phyloP scores from a whole-genome alignment of 2,888 invertebrate genomes.

The Eugnorisma glareosa region DNA sequence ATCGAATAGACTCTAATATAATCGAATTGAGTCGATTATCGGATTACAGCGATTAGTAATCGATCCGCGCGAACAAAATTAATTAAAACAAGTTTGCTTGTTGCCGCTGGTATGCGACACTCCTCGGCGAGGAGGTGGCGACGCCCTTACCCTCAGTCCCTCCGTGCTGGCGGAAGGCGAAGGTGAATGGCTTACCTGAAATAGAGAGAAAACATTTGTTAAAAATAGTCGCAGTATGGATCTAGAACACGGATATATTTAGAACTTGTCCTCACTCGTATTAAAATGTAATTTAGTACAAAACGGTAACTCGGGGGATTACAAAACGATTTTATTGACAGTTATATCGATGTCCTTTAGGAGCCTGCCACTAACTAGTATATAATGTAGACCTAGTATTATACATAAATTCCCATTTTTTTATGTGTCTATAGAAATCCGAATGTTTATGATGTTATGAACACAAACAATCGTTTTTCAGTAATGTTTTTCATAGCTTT shows the following conservation, averaged over 20 bases:
- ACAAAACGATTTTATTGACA: background rate
- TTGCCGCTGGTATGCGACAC: constrained; percentile 14
- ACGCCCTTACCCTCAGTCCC: constrained; percentile 4
- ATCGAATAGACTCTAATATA: constrained; percentile 63
- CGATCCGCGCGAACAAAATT: constrained; percentile 50
- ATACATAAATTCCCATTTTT: background rate
- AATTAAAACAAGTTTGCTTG: constrained; percentile 55
- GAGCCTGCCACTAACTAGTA: background rate
- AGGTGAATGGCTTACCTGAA: constrained; percentile 50
- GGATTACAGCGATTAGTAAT: constrained; percentile 55
- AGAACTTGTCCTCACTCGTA: too few species aligned
- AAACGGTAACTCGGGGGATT: background rate
- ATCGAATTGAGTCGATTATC: constrained; percentile 62
- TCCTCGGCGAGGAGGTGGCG: background rate
- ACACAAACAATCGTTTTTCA: background rate
- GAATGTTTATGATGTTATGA: background rate
- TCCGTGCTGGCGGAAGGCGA: background rate
- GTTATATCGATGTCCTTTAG: background rate
- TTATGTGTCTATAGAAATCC: background rate
- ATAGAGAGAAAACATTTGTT: constrained; percentile 35
- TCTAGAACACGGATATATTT: background rate
- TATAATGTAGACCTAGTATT: background rate
- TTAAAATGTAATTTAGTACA: background rate
- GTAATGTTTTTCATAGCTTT: background rate
- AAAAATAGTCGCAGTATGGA: constrained; percentile 4